Evolutionary conservation across 30 jellyfish, hydroid and myxozoan species (phyloP).

Genomic region (Pelagia noctiluca): DNA sequence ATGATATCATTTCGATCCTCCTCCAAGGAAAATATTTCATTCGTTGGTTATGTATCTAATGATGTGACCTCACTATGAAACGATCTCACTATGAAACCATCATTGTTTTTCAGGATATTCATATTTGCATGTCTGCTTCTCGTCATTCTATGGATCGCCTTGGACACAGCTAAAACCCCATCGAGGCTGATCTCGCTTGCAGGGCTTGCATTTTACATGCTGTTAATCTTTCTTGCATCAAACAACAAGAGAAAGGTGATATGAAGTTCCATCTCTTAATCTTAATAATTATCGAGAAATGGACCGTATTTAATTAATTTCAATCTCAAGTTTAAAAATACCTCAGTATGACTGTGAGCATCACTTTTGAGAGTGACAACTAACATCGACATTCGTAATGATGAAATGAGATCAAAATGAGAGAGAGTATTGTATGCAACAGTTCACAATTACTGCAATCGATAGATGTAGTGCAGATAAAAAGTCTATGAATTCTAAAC

Average conservation of each 20-base stretch:
- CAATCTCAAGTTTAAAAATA: no score
- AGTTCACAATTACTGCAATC: no score
- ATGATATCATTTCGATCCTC: no score
- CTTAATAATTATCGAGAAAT: background rate
- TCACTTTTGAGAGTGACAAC: background rate
- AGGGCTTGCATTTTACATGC: slow-evolving; percentile 18
- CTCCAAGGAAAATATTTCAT: no score
- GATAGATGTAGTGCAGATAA: no score
- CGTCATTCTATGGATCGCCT: slow-evolving; percentile 26
- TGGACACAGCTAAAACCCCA: slow-evolving; percentile 52
- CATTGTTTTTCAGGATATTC: slow-evolving; percentile 10
- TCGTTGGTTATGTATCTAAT: background rate
- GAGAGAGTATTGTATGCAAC: no score
- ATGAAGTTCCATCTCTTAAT: background rate
- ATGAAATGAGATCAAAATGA: no score
- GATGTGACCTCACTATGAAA: background rate
- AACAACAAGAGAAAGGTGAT: slow-evolving; percentile 27
- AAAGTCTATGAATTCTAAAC: no score
- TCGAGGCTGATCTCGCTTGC: slow-evolving; percentile 28
- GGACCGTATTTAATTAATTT: background rate
- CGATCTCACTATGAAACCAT: background rate
- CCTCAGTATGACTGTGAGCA: background rate
- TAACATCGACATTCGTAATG: no score
- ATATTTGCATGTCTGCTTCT: background rate
- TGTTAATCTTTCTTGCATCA: slow-evolving; percentile 11